phyloP scores from a whole-genome alignment of 92 coral and sea anemone genomes.

The Bergia sp. region DNA sequence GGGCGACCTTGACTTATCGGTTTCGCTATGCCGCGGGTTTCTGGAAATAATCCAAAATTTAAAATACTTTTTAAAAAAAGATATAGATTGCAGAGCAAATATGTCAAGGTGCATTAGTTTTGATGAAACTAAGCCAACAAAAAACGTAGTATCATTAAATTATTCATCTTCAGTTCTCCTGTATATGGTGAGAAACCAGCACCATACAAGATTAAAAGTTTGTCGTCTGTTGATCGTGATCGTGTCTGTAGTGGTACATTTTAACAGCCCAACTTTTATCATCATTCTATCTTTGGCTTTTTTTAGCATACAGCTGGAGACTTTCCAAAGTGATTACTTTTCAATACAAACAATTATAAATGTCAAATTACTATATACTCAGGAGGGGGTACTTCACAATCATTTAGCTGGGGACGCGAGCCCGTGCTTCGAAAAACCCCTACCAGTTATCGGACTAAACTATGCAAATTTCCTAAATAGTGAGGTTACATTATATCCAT shows the following conservation, averaged over 20 bases:
- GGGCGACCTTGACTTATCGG: constrained; percentile 8
- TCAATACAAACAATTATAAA: too few relatives aligned
- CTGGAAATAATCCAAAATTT: constrained; percentile 11
- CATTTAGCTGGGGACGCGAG: too few relatives aligned
- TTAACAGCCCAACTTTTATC: not conserved
- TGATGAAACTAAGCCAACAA: not conserved
- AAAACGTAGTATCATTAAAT: too few relatives aligned
- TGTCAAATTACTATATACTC: too few relatives aligned
- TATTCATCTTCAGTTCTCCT: too few relatives aligned
- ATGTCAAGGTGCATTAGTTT: not conserved
- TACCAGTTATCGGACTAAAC: too few relatives aligned
- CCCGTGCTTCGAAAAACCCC: too few relatives aligned
- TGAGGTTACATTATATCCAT: too few relatives aligned
- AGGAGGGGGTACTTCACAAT: too few relatives aligned
- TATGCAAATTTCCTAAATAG: too few relatives aligned
- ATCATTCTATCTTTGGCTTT: not conserved
- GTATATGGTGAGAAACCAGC: not conserved
- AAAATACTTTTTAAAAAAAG: not conserved
- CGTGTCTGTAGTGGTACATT: too few relatives aligned
- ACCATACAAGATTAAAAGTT: not conserved
- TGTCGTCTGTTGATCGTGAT: not conserved
- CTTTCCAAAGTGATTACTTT: not conserved
- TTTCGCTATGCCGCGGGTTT: not conserved
- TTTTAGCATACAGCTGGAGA: not conserved
- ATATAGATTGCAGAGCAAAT: not conserved